These are phyloP conservation scores for Protosalanx chinensis DNA, from an alignment of 2,797 vertebrate genomes.

Conservation along the genomic window DNA sequence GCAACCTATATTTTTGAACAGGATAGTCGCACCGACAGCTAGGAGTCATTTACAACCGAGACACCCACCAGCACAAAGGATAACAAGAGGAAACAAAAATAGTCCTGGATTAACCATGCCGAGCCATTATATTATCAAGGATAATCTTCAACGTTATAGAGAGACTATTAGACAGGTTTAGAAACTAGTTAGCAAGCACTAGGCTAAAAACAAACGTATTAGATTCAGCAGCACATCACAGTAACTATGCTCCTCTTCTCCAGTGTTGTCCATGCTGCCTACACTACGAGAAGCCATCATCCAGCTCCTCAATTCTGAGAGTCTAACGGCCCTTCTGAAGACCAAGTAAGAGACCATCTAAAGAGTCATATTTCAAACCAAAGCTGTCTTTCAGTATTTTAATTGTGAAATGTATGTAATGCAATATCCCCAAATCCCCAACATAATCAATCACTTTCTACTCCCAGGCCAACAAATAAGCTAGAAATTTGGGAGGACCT, in stretches of 20 bases:
- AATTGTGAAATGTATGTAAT: not conserved
- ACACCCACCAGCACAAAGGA: not conserved
- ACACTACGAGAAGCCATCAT: slow-evolving; percentile 87
- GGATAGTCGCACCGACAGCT: no score
- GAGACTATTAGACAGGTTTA: no score
- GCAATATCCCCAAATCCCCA: not conserved
- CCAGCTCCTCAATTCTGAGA: slow-evolving; percentile 90
- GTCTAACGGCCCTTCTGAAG: slow-evolving; percentile 88
- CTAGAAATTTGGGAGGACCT: slow-evolving; percentile 98
- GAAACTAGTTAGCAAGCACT: no score
- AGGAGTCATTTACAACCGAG: no score
- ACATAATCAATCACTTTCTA: no score
- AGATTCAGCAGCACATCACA: no score
- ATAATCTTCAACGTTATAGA: no score
- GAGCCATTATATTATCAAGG: no score
- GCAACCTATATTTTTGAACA: no score
- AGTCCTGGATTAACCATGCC: not conserved
- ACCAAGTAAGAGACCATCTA: slow-evolving; percentile 76
- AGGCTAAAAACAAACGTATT: no score
- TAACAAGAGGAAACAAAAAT: no score
- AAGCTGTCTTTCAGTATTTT: not conserved
- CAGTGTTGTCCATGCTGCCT: slow-evolving; percentile 96
- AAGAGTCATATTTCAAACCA: not conserved
- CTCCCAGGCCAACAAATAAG: slow-evolving; percentile 87
- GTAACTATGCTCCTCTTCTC: slow-evolving; percentile 15